Base-by-base conservation (phyloP, 2,888 invertebrate species). In the Arrhopalites spinosus region DNA sequence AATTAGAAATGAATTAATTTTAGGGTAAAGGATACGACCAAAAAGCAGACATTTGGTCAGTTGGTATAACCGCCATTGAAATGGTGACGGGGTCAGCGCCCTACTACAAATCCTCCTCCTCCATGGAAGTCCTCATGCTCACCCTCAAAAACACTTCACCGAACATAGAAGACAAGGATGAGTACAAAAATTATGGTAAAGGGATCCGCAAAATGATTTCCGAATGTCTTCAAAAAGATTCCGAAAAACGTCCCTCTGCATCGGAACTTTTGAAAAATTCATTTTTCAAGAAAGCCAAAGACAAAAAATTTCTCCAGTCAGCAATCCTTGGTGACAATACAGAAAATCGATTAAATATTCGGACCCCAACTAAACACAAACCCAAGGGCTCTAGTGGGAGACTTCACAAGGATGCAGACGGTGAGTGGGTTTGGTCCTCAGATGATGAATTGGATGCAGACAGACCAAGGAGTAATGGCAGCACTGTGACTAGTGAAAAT, bases 121-220 rank as follows among this genome's bases (percentile, higher is more conserved):
- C 36, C 3, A 98, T 99, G 98, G 98, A 99, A 88, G 95, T 99
- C 71, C 88, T 99, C 74, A 98, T 99, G 97, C 87, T 99, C 81
- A 99, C 98, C 0, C 87, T 99, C 77, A 97, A 98, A 87, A 98
- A 99, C 84, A 98, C 98, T 84, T 98, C 99, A 15, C 99, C 99
- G 0, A 93, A 92, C 59, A 88, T 99, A 83, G 99, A 99, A 1
- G 95, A 96, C 83, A 97, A 96, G 85, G 98, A 98, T 85, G 98
- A 98, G 86, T 99, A 97, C 86, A 98, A 98, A 88, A 91, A 91
- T 0, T 98, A 98, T 84, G 98, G 98, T 30, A 98, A 97, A 88
- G 95, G 96, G 72, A 96, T 98, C 87, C 90, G 96, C 72, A 98
- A 96, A 88, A 94, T 99, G 93, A 94, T 99, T 79, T 89, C 92